These are phyloP conservation scores for Hemicentrotus pulcherrimus DNA, from an alignment of 35 echinoderm and acorn worm species.

Conservation along the genomic window DNA sequence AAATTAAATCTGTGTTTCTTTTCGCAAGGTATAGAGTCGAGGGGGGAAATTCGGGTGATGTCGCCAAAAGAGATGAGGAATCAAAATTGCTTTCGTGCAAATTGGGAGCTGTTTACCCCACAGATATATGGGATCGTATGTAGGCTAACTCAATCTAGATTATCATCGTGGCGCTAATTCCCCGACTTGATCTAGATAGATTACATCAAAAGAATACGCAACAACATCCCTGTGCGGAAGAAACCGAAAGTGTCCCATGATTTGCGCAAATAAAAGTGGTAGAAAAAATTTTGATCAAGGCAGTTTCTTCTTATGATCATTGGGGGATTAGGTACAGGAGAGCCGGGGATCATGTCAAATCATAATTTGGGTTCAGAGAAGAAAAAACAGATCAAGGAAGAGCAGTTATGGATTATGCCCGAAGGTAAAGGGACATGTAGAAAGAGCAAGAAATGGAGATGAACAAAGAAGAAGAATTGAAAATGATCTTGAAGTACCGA, in stretches of 20 bases:
- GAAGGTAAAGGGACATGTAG: background rate
- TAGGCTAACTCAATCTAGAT: slow-evolving; percentile 31
- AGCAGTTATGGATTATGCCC: background rate
- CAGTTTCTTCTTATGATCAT: background rate
- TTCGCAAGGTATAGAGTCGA: background rate
- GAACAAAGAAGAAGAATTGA: background rate
- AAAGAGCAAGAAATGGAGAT: background rate
- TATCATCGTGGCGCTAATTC: slow-evolving; percentile 27
- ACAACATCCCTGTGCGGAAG: background rate
- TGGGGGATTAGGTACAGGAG: background rate
- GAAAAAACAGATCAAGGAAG: background rate
- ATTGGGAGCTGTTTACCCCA: slow-evolving; percentile 46
- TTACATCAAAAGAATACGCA: background rate
- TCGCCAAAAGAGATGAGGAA: background rate
- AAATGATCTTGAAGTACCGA: background rate
- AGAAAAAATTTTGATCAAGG: background rate
- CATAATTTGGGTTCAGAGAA: background rate
- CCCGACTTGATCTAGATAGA: slow-evolving; percentile 27
- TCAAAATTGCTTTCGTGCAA: slow-evolving; percentile 50
- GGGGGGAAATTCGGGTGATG: background rate
- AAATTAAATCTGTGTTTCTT: slow-evolving; percentile 47
- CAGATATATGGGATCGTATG: slow-evolving; percentile 32
- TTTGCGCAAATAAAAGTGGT: background rate
- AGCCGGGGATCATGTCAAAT: background rate
- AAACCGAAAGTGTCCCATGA: background rate